Evolutionary conservation across 2,113 vertebrate species (phyloP).

Genomic region (Labeo rohita): DNA sequence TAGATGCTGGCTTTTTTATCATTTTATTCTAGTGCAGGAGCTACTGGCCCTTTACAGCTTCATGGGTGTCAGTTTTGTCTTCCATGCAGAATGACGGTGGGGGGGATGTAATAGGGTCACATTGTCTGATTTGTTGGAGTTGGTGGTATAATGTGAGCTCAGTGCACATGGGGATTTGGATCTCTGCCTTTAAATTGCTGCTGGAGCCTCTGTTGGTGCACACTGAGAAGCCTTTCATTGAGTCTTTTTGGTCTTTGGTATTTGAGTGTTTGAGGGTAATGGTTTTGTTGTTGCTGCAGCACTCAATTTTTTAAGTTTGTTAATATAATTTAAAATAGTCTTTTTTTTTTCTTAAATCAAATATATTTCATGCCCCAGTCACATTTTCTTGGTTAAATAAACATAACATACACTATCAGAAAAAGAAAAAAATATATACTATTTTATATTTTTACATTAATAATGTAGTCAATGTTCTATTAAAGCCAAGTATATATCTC

Average conservation of each 20-base stretch:
- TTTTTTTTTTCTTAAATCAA: too few relatives aligned
- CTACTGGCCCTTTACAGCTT: neutral
- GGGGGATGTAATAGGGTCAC: constrained; percentile 10
- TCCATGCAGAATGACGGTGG: neutral
- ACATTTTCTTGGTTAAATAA: too few relatives aligned
- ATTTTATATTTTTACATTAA: too few relatives aligned
- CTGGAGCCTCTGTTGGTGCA: neutral
- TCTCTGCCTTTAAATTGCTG: neutral
- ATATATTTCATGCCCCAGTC: too few relatives aligned
- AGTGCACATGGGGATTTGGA: neutral
- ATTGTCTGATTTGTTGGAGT: neutral
- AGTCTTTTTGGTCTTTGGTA: neutral
- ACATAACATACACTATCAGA: too few relatives aligned
- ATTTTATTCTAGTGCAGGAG: neutral
- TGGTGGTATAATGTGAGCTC: constrained; percentile 11
- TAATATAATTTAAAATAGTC: neutral
- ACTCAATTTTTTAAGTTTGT: neutral
- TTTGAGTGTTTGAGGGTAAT: neutral
- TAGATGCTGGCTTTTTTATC: neutral
- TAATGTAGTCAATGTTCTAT: too few relatives aligned
- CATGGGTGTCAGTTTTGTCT: neutral
- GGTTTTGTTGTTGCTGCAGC: neutral
- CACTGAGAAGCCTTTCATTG: neutral
- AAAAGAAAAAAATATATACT: too few relatives aligned
- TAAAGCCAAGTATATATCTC: too few relatives aligned